Conservation (phyloP, 2,888 invertebrate species). For the Cheilosia soror region DNA sequence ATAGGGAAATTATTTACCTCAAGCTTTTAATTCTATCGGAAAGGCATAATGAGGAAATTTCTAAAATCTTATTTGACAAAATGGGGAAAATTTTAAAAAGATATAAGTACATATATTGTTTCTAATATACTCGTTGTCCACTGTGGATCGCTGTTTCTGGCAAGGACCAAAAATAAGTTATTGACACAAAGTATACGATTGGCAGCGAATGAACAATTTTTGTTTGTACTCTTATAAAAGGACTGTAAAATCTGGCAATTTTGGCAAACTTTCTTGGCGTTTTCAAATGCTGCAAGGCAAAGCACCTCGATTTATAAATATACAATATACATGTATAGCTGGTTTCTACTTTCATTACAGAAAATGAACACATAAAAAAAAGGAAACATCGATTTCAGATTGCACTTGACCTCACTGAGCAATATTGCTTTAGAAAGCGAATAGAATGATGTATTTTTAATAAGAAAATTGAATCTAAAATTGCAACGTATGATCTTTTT, state of each 20-base stretch:
- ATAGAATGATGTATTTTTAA: not conserved
- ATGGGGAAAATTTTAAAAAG: not conserved
- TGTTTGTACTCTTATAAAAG: slow-evolving; percentile 31
- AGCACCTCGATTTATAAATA: slow-evolving; percentile 60
- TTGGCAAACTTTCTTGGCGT: slow-evolving; percentile 61
- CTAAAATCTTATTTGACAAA: not conserved
- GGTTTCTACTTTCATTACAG: slow-evolving; percentile 15
- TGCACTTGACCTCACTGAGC: slow-evolving; percentile 39
- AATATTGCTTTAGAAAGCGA: not conserved
- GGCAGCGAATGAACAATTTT: slow-evolving; percentile 21
- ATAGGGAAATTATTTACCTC: no score
- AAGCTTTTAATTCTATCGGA: not conserved
- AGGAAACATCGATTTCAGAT: not conserved
- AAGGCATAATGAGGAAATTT: not conserved
- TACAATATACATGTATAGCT: not conserved
- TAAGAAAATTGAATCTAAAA: not conserved
- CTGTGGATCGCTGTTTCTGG: slow-evolving; percentile 25
- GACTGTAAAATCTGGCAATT: slow-evolving; percentile 46
- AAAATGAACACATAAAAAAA: slow-evolving; percentile 1
- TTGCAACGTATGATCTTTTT: not conserved
- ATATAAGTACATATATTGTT: not conserved
- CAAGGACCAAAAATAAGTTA: slow-evolving; percentile 58
- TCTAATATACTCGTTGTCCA: not conserved
- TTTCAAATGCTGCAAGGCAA: slow-evolving; percentile 39
- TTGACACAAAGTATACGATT: slow-evolving; percentile 43